Evolutionary conservation across 2,888 invertebrate species (phyloP), one percentile per base, ranked within the genome.

Genomic region (Drosophila setosimentum): DNA sequence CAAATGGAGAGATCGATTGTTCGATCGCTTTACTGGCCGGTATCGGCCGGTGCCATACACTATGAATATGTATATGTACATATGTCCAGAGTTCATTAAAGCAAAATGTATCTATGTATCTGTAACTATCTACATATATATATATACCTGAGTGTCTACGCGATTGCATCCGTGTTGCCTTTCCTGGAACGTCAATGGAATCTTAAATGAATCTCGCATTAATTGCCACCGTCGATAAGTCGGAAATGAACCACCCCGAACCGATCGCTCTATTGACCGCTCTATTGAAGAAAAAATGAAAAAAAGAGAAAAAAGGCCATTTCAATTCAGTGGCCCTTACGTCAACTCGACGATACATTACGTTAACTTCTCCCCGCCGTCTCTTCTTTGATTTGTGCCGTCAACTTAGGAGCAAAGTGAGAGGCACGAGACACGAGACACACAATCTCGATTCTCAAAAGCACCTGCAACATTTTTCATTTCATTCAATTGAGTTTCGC

Each of bases 261-360:
- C 55, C 24, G 24, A 68, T 53, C 58, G 53, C 59, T 58, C 29
- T 45, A 32, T 27, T 13, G 27, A 48, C 27, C 53, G n/a, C 40
- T 53, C 60, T 48, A 40, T 18, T 50, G 24, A 21, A n/a, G 32
- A 54, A 37, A 27, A 53, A 53, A n/a, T n/a, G n/a, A 2, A 33
- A 5, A 33, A 5, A 33, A 13, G 40, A 53, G n/a, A 60, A 59
- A 68, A 82, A 78, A 83, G 80, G 82, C 80, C 81, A 81, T 79
- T 76, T 81, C 68, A 81, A 78, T 80, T 78, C 66, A 73, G 74
- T 70, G 71, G 81, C 85, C 74, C 83, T 87, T 87, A 83, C 84
- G 84, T 87, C 88, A 85, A 45, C 83, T 49, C 1, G 13, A 63
- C 83, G 82, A 75, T 78, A 80, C 78, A 73, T 70, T 82, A 35